These are phyloP conservation scores for Drosophila micromelanica DNA, from an alignment of 1,140 invertebrate species.

Conservation along the genomic window DNA sequence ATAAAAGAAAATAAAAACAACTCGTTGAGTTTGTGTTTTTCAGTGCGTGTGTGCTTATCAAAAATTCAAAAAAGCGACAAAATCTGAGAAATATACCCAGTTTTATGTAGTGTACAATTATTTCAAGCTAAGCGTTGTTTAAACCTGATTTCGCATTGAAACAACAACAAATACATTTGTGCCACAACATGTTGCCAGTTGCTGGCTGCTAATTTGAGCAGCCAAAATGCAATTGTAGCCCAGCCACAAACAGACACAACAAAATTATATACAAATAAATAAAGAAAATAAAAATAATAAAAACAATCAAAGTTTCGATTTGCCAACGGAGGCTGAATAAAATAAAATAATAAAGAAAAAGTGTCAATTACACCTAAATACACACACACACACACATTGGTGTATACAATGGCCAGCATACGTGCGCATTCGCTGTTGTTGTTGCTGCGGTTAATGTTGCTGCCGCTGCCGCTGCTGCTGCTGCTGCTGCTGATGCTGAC, in stretches of 20 bases:
- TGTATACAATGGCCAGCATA: conserved; percentile 31
- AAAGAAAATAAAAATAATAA: neutral
- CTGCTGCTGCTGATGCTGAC: conserved; percentile 45
- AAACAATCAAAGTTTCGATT: conserved; percentile 48
- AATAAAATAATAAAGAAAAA: too few species aligned
- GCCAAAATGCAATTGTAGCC: conserved; percentile 9
- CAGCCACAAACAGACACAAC: conserved; percentile 7
- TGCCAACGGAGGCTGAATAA: conserved; percentile 8
- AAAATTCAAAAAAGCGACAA: neutral
- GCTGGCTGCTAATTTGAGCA: conserved; percentile 33
- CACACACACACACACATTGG: conserved; percentile 21
- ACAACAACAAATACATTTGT: neutral
- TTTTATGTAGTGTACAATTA: neutral
- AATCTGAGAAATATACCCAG: too few species aligned
- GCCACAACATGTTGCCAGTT: conserved; percentile 20
- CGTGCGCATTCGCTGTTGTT: conserved; percentile 25
- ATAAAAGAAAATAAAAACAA: neutral
- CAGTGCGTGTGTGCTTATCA: neutral
- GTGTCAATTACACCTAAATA: conserved; percentile 16
- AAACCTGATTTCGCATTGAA: neutral
- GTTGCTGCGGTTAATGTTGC: conserved; percentile 42
- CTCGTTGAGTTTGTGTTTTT: neutral
- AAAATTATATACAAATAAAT: neutral
- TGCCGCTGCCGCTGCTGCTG: conserved; percentile 29
- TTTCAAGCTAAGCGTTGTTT: neutral